A percentile compares a stretch with the other conserved stretches of the same genome.
These are phyloP conservation scores for Parnassius glacialis DNA, from an alignment of 2,888 invertebrate species.

Conservation along the genomic window DNA sequence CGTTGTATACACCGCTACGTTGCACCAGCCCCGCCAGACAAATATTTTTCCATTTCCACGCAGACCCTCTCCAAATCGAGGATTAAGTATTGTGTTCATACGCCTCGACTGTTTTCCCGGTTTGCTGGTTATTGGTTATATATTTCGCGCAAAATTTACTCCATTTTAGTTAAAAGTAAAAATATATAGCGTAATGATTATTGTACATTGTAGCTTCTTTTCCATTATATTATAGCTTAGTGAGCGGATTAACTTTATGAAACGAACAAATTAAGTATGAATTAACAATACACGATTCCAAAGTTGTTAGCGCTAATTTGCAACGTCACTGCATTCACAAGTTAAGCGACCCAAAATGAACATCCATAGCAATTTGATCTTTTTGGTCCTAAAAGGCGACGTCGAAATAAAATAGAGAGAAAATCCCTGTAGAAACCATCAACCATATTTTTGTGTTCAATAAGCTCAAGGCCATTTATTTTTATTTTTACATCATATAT, in stretches of 20 bases:
- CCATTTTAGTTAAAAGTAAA: background rate
- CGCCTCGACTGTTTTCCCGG: constrained; percentile 32
- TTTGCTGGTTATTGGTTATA: constrained; percentile 4
- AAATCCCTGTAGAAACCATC: too few species aligned
- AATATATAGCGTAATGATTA: too few species aligned
- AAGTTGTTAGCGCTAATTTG: constrained; percentile 26
- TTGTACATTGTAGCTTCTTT: too few species aligned
- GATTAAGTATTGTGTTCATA: constrained; percentile 60
- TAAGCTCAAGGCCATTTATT: too few species aligned
- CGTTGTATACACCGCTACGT: background rate
- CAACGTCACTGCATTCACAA: constrained; percentile 49
- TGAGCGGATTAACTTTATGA: constrained; percentile 13
- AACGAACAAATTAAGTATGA: constrained; percentile 12
- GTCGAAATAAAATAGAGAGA: too few species aligned
- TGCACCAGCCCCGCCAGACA: constrained; percentile 53
- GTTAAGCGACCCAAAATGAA: constrained; percentile 51
- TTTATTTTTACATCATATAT: too few species aligned
- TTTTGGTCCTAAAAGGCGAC: too few species aligned
- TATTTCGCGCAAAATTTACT: constrained; percentile 2
- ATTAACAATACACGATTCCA: constrained; percentile 19
- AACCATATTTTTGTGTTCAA: too few species aligned
- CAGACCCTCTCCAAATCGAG: constrained; percentile 60
- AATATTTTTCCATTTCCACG: constrained; percentile 77
- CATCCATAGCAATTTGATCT: constrained; percentile 46
- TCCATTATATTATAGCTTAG: background rate